Evolutionary conservation across 2,888 invertebrate species (phyloP), one percentile per base, ranked within the genome.

Genomic region (Plebejus anna): DNA sequence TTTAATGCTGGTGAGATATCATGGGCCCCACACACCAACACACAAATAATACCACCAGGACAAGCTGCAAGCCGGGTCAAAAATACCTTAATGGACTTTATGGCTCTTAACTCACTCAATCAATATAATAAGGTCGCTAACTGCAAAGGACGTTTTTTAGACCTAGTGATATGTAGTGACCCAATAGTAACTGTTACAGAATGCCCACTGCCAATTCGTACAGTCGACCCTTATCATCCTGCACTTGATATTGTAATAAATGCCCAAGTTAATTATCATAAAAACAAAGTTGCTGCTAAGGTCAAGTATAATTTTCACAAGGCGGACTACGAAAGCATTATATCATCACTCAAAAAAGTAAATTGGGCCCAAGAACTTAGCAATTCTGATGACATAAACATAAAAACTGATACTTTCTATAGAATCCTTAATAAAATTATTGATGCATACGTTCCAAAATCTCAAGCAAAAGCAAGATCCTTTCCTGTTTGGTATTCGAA

Each of bases 61-160:
- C 11, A 47, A 47, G 3, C 38, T n/a, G 9, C 0, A 38, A 55
- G 36, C 36, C 7, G 3, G 16, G 7, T 16, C n/a, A 38, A n/a
- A 57, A 57, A 36, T 55, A 6, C 59, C 13, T 36, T 75, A 3
- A 7, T n/a, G 0, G 75, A 75, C 57, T 57, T 75, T 38, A 5
- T 75, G 36, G 55, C 57, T 6, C 13, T 75, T 57, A 75, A 59
- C 38, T 57, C 36, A 11, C 59, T 75, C 2, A 51, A 32, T 28
- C 75, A 75, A 57, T 75, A n/a, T 38, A 75, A 75, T 32, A 55
- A 36, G 1, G 16, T 75, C 36, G n/a, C 0, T 59, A 75, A 75
- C 4, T 59, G 59, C 36, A 59, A 42, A 22, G 36, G 22, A 11
- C 57, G 59, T 38, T n/a, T 75, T 22, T 16, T 75, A 7, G 75